Conservation (phyloP, 2,888 invertebrate species). For the Ormyrus nitidulus region DNA sequence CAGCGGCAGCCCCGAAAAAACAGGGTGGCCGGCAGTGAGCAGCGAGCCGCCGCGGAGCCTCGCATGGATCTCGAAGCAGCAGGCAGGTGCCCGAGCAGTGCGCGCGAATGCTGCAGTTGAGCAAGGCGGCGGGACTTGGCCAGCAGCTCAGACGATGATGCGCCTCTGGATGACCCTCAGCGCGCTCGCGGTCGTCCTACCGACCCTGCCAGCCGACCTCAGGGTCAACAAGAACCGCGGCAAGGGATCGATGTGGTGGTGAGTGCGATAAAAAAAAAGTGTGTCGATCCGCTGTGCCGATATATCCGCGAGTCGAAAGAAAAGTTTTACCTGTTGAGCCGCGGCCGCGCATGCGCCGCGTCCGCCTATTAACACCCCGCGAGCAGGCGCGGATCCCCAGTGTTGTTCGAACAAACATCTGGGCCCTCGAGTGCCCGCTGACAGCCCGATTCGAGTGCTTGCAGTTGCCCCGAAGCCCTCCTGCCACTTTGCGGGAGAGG, state of each 20-base stretch:
- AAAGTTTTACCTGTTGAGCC: not conserved
- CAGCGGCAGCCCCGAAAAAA: constrained; percentile 1
- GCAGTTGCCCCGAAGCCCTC: constrained; percentile 31
- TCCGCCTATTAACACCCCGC: constrained; percentile 17
- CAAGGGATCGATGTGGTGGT: constrained; percentile 95
- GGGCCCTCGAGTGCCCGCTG: constrained; percentile 23
- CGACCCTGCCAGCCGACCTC: constrained; percentile 74
- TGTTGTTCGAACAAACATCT: not conserved
- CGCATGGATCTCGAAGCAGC: constrained; percentile 46
- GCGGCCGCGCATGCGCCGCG: constrained; percentile 3
- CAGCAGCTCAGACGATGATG: constrained; percentile 34
- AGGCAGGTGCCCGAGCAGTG: not conserved
- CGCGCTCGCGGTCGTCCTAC: constrained; percentile 77
- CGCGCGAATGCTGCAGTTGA: constrained; percentile 24
- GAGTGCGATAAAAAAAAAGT: constrained; percentile 74
- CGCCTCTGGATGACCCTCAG: constrained; percentile 71
- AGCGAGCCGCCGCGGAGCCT: constrained; percentile 48
- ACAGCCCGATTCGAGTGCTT: constrained; percentile 28
- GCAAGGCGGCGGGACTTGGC: constrained; percentile 40
- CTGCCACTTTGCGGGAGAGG: not conserved
- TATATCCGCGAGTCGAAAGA: no score
- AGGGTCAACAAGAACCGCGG: constrained; percentile 82
- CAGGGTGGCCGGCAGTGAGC: constrained; percentile 45
- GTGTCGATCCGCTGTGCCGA: not conserved
- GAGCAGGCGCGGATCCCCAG: not conserved